Conservation (phyloP, 2,113 vertebrate genomes). For the Condylura cristata region DNA sequence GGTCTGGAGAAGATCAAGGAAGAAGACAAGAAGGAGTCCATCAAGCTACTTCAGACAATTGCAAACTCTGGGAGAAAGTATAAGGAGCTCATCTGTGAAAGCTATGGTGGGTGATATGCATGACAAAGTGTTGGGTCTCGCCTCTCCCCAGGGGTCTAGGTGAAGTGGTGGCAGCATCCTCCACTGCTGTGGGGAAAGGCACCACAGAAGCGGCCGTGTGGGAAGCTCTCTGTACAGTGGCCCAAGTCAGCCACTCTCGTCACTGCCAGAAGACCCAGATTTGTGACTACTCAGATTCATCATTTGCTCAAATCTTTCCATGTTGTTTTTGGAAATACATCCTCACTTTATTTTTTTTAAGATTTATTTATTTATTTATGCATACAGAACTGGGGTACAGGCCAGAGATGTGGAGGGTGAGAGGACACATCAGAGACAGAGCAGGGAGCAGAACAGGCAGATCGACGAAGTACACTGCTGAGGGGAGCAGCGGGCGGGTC, state of each 20-base stretch:
- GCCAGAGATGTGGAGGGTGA: no score
- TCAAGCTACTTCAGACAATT: constrained; percentile 88
- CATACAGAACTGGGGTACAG: no score
- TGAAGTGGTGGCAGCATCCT: neutral
- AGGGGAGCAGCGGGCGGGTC: no score
- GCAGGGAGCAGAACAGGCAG: no score
- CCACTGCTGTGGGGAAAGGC: neutral
- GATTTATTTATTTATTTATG: no score
- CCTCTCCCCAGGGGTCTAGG: neutral
- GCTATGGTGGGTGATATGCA: constrained; percentile 80
- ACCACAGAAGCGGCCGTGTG: neutral
- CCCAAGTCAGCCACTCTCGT: neutral
- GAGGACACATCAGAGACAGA: no score
- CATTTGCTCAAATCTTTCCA: neutral
- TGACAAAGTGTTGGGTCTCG: no score
- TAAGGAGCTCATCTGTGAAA: constrained; percentile 93
- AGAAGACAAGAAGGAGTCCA: constrained; percentile 86
- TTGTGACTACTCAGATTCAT: constrained; percentile 8
- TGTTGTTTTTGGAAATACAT: neutral
- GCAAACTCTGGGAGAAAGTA: constrained; percentile 87
- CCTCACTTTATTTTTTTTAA: no score
- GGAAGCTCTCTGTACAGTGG: neutral
- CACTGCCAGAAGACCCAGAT: neutral
- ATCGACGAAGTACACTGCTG: no score
- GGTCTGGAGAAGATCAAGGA: constrained; percentile 85